A percentile compares a stretch with the other conserved stretches of the same genome.
Conservation (phyloP, 1,140 invertebrate genomes). For the Temnothorax longispinosus region DNA sequence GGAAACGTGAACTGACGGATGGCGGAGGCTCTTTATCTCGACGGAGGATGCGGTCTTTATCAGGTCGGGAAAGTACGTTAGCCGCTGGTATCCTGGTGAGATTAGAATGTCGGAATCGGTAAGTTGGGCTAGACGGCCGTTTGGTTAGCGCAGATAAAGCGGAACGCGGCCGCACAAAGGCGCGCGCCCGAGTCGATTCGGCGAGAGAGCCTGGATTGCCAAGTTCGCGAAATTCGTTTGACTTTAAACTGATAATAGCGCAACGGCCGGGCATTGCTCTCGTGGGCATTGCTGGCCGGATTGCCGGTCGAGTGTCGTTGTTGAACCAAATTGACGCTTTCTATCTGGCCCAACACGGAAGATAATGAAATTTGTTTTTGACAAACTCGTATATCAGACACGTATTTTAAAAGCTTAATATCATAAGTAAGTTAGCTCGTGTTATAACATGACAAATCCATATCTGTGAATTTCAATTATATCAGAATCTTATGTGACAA, state of each 20-base stretch:
- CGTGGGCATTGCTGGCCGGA: not conserved
- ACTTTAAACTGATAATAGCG: conserved; percentile 67
- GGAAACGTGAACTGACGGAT: conserved; percentile 65
- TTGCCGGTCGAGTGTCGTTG: conserved; percentile 48
- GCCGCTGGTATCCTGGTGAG: conserved; percentile 68
- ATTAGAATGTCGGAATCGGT: conserved; percentile 74
- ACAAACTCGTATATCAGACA: conserved; percentile 11
- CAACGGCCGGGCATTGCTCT: conserved; percentile 13
- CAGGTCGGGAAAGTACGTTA: conserved; percentile 71
- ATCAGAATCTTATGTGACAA: not conserved
- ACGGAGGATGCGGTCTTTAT: conserved; percentile 74
- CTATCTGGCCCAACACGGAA: not conserved
- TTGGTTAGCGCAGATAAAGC: conserved; percentile 72
- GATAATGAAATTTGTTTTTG: conserved; percentile 30
- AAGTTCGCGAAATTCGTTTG: conserved; percentile 71
- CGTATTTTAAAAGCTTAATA: conserved; percentile 5
- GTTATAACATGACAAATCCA: not conserved
- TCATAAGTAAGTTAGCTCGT: not conserved
- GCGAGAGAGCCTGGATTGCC: conserved; percentile 45
- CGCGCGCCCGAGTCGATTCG: conserved; percentile 5
- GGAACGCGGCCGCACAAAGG: conserved; percentile 66
- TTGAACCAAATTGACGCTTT: conserved; percentile 33
- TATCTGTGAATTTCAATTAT: not conserved
- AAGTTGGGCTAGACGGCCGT: conserved; percentile 70
- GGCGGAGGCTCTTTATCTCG: conserved; percentile 70